phyloP scores from a whole-genome alignment of 2,888 invertebrate genomes.

The Tiliacea aurago region DNA sequence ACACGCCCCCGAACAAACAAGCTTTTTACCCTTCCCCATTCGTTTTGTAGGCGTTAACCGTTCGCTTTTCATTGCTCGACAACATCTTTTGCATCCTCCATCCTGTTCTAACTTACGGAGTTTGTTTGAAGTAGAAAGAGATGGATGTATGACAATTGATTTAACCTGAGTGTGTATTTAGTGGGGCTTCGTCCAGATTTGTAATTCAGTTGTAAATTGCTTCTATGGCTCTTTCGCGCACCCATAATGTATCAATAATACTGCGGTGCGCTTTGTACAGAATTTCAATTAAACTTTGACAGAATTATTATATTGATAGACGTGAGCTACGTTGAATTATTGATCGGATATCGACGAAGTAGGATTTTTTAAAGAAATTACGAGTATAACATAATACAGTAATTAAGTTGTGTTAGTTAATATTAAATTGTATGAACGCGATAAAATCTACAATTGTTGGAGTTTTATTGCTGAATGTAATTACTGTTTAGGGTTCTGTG shows the following conservation, averaged over 20 bases:
- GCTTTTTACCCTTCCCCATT: constrained; percentile 83
- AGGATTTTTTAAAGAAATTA: constrained; percentile 64
- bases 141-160: constrained; percentile 81
- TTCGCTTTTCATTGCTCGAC: constrained; percentile 76
- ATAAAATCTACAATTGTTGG: constrained; percentile 65
- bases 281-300: constrained; percentile 90
- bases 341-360: constrained; percentile 71
- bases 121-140: constrained; percentile 63
- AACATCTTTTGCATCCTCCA: constrained; percentile 68
- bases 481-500: constrained; percentile 49
- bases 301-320: constrained; percentile 90
- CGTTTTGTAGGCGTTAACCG: constrained; percentile 83
- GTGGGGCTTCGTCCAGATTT: constrained; percentile 86
- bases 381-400: constrained; percentile 63
- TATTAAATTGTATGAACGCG: constrained; percentile 59
- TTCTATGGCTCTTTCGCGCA: constrained; percentile 85
- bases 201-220: constrained; percentile 90
- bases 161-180: constrained; percentile 89
- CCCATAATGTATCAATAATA: constrained; percentile 90
- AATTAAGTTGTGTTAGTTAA: constrained; percentile 64
- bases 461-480: constrained; percentile 53
- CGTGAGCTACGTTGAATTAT: constrained; percentile 84
- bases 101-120: constrained; percentile 66
- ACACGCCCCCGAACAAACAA: constrained; percentile 88
- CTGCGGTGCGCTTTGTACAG: constrained; percentile 81